Evolutionary conservation across 2,888 invertebrate species (phyloP), one percentile per base, ranked within the genome.

Genomic region (Drosophila fungiperda): DNA sequence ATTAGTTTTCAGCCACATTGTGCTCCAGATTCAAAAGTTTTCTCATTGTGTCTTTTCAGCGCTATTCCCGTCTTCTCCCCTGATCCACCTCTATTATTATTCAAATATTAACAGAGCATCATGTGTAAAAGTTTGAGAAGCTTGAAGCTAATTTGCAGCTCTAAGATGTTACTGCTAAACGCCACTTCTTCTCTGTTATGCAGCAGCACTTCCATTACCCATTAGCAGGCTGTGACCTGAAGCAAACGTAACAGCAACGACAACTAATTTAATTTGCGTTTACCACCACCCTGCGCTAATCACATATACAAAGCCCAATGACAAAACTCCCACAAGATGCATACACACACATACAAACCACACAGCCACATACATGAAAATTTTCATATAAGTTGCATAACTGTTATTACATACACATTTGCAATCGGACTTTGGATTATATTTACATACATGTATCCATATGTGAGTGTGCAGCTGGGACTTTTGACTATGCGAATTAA

Each of bases 1-100:
- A 83, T 86, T 81, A 73, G 80, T 84, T 74, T 74, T 68, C 70
- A 83, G 77, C 83, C 85, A 68, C 80, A 85, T 68, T 80, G 70
- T 84, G 84, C 67, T 71, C 87, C 73, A 85, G 73, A 85, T 87
- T 64, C 65, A 78, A 80, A 86, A 87, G 84, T 84, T 80, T 80
- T 72, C 76, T 69, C 73, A 81, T 83, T 81, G 81, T 85, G 65
- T 40, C 36, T 38, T 17, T 38, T 7, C 36, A 12, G 6, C 20
- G 38, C n/a, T 23, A 33, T 42, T 12, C 23, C 36, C 1, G 29
- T 29, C 6, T 29, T 5, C 9, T 12, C 17, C 23, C 29, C n/a
- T 20, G 33, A n/a, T 15, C 12, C 12, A 50, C 20, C 32, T 12
- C n/a, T 20, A 6, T 57, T 23, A 26, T 54, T 67, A 26, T 62